These are phyloP conservation scores for Toxostoma redivivum DNA, from an alignment of 2,113 vertebrate genomes.

Conservation along the genomic window DNA sequence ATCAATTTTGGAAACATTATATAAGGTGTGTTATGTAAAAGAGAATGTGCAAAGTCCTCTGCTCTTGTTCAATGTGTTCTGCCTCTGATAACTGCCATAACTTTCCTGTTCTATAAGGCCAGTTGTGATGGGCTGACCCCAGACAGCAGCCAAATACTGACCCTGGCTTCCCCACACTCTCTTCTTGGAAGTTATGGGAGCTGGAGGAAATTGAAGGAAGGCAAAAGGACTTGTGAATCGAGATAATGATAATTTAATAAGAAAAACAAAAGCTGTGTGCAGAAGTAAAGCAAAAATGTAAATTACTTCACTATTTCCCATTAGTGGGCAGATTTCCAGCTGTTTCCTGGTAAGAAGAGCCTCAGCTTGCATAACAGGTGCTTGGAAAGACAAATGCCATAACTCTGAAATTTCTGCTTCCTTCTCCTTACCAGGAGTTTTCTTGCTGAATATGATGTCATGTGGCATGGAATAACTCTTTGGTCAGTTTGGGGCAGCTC, in stretches of 20 bases:
- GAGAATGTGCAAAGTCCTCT: rapidly evolving
- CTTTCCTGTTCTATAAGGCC: background rate
- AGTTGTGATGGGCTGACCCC: background rate
- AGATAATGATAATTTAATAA: background rate
- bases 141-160: background rate
- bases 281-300: background rate
- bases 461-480: background rate
- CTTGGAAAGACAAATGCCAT: background rate
- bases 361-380: background rate
- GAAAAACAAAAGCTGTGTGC: background rate
- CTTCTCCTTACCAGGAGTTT: background rate
- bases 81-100: background rate
- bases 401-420: background rate
- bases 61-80: background rate
- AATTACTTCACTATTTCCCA: background rate
- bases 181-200: background rate
- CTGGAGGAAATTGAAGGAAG: background rate
- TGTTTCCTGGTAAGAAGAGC: background rate
- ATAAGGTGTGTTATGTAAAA: background rate
- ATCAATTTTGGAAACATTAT: background rate
- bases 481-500: background rate
- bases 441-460: background rate
- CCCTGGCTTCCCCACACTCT: background rate
- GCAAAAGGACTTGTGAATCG: rapidly evolving
- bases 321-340: background rate